phyloP scores from a whole-genome alignment of 2,113 vertebrate genomes.

The Haplochromis burtoni region DNA sequence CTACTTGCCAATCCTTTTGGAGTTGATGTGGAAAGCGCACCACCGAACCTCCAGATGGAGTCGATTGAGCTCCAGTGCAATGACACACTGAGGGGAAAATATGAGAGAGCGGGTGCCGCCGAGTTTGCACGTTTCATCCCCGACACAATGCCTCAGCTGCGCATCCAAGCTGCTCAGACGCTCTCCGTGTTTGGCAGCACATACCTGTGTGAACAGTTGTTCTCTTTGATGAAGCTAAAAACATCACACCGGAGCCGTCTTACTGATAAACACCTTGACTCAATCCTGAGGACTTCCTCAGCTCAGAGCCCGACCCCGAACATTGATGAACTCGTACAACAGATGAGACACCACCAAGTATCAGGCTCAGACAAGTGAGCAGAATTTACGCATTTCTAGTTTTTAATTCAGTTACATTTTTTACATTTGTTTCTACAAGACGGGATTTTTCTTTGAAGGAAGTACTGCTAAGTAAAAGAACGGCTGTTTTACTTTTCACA shows the following conservation, averaged over 20 bases:
- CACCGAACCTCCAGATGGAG: neutral
- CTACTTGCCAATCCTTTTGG: neutral
- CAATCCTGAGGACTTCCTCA: neutral
- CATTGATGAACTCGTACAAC: rapidly evolving
- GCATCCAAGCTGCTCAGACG: neutral
- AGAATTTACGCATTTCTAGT: neutral
- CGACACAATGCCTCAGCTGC: neutral
- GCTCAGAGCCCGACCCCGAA: neutral
- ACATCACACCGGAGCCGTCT: neutral
- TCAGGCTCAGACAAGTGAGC: neutral
- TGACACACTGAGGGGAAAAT: neutral
- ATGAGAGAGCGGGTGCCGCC: rapidly evolving
- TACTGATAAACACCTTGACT: neutral
- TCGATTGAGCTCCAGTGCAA: neutral
- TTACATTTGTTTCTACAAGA: neutral
- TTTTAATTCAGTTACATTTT: rapidly evolving
- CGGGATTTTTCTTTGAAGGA: neutral
- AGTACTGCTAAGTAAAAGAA: neutral
- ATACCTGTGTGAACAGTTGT: neutral
- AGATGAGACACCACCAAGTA: neutral
- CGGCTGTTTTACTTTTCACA: neutral
- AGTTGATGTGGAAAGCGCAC: neutral
- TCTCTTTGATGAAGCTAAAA: neutral
- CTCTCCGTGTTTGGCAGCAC: neutral
- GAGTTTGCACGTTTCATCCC: neutral